Evolutionary conservation across 2,113 vertebrate species (phyloP).

Genomic region (Myrmecobius fasciatus): DNA sequence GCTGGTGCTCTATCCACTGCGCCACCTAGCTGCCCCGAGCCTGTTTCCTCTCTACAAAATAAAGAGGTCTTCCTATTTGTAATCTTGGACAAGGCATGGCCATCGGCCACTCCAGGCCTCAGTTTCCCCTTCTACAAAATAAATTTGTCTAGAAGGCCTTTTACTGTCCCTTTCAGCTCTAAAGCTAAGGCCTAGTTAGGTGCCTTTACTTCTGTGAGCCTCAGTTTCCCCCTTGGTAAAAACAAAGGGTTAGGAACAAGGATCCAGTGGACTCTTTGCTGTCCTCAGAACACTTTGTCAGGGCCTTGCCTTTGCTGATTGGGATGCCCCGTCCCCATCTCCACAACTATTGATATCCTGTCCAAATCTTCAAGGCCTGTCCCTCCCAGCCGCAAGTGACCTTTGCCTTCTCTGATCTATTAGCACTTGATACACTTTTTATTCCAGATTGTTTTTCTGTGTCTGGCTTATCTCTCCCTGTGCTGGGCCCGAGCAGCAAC

Average conservation of each 20-base stretch:
- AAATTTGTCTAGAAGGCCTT: background rate
- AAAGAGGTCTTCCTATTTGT: background rate
- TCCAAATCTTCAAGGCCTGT: background rate
- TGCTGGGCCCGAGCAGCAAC: background rate
- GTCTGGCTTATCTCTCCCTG: background rate
- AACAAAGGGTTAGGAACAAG: background rate
- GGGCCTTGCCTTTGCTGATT: background rate
- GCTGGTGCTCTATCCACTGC: too few relatives aligned
- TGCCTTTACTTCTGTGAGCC: background rate
- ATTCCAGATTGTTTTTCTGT: background rate
- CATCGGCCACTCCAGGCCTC: background rate
- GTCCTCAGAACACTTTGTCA: background rate
- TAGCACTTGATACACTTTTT: background rate
- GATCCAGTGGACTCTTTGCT: background rate
- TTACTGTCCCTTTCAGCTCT: background rate
- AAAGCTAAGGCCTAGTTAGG: background rate
- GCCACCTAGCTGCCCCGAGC: too few relatives aligned
- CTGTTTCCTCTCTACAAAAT: background rate
- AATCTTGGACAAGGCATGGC: background rate
- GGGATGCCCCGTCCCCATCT: background rate
- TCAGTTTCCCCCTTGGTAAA: background rate
- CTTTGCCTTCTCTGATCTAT: background rate
- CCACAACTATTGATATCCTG: background rate
- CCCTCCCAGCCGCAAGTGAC: background rate
- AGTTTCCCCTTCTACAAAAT: background rate